A percentile compares a stretch with the other conserved stretches of the same genome.
Evolutionary conservation across 1,140 invertebrate genomes (phyloP).

Genomic region (Leguminivora glycinivorella): DNA sequence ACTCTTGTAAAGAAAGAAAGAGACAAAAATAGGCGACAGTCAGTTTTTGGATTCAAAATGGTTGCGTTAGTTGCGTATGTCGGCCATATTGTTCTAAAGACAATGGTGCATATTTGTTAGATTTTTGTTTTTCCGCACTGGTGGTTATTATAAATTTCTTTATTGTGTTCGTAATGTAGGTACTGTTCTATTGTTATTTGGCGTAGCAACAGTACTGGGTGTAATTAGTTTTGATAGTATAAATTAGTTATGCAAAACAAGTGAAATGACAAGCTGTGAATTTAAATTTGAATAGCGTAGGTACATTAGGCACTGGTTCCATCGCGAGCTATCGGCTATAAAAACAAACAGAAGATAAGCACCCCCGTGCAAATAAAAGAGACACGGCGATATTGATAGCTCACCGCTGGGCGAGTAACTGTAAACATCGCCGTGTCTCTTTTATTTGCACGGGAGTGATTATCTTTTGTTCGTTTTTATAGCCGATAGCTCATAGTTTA

Average conservation of each 20-base stretch:
- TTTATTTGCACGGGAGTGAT: no score
- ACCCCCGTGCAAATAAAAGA: no score
- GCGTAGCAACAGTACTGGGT: constrained; percentile 6
- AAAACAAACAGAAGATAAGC: no score
- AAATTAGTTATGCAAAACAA: not conserved
- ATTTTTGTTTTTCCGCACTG: constrained; percentile 13
- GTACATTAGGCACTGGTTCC: no score
- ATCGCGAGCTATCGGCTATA: no score
- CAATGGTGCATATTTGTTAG: not conserved
- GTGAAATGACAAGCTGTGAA: not conserved
- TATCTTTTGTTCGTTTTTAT: no score
- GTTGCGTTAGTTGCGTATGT: not conserved
- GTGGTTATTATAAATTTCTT: constrained; percentile 11
- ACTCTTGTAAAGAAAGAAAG: not conserved
- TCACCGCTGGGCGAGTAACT: no score
- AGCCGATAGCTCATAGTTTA: no score
- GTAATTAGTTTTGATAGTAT: not conserved
- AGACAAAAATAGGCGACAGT: not conserved
- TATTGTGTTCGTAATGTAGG: constrained; percentile 6
- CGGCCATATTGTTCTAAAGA: constrained; percentile 10
- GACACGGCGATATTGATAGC: no score
- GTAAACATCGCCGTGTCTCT: no score
- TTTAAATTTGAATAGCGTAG: not conserved
- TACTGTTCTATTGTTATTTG: not conserved
- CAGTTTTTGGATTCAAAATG: not conserved